A percentile compares a stretch with the other conserved stretches of the same genome.
These are phyloP conservation scores for Percopsis transmontana DNA, from an alignment of 2,113 vertebrate species.

Conservation along the genomic window DNA sequence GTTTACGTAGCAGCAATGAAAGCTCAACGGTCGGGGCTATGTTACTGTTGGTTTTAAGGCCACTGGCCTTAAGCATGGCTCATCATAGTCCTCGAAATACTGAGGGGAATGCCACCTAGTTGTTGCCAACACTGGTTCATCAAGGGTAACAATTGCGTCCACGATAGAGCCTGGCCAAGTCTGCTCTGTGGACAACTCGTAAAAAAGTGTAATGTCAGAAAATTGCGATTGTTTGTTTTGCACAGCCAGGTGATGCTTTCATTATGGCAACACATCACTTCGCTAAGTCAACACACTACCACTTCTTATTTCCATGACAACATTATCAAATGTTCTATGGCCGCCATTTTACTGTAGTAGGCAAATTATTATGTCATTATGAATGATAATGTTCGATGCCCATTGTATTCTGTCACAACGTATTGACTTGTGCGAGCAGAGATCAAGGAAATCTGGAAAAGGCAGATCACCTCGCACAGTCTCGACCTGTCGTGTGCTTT, in stretches of 20 bases:
- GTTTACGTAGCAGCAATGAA: not conserved
- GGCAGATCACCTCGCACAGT: conserved; percentile 13
- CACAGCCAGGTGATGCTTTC: no score
- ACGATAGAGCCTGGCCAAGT: no score
- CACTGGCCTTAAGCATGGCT: not conserved
- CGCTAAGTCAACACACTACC: not conserved
- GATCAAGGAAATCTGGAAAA: not conserved
- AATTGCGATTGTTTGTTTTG: no score
- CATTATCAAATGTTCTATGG: not conserved
- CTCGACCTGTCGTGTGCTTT: conserved; percentile 14
- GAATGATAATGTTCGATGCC: not conserved
- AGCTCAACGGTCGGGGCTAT: not conserved
- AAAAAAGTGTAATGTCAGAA: no score
- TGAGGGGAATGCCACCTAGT: no score
- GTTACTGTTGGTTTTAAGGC: not conserved
- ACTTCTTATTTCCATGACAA: not conserved
- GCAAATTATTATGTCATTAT: not conserved
- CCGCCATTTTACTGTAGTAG: not conserved
- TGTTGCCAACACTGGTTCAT: no score
- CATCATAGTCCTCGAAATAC: no score
- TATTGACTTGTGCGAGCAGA: not conserved
- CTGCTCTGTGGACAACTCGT: no score
- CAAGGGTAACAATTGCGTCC: no score
- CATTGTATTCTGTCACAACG: not conserved
- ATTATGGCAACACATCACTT: not conserved